phyloP scores from a whole-genome alignment of 2,113 vertebrate genomes.

The Chaetops frenatus region DNA sequence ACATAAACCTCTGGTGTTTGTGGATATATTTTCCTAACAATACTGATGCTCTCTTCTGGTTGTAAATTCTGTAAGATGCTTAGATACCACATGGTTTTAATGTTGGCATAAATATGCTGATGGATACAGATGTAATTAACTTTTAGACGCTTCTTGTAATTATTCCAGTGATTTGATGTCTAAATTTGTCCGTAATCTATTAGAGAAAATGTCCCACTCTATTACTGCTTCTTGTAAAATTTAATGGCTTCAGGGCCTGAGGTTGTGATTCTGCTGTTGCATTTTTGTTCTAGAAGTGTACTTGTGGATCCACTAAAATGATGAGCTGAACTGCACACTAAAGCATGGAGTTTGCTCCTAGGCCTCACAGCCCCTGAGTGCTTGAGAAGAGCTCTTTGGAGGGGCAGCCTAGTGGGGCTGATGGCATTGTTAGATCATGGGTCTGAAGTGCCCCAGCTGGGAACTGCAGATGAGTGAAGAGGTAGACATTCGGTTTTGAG shows the following conservation, averaged over 20 bases:
- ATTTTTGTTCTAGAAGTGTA: not conserved
- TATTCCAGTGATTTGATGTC: not conserved
- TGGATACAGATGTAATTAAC: slow-evolving; percentile 3
- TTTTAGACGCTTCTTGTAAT: slow-evolving; percentile 4
- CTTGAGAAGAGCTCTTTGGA: not conserved
- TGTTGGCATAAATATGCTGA: not conserved
- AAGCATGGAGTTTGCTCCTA: not conserved
- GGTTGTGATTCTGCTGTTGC: not conserved
- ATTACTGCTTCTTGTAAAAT: not conserved
- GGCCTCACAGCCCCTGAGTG: rapidly evolving
- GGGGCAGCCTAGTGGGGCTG: not conserved
- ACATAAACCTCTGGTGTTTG: no score
- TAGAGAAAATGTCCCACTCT: not conserved
- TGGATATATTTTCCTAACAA: no score
- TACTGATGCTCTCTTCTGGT: not conserved
- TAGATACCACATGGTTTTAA: not conserved
- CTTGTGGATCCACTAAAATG: not conserved
- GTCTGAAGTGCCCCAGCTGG: not conserved
- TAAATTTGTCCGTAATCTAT: not conserved
- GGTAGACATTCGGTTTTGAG: not conserved
- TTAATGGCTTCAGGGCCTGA: not conserved
- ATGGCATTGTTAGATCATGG: rapidly evolving
- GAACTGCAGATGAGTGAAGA: not conserved
- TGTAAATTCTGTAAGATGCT: slow-evolving; percentile 5
- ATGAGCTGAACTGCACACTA: not conserved